Conservation (phyloP, 1,140 invertebrate genomes). For the Zaprionus nigranus region DNA sequence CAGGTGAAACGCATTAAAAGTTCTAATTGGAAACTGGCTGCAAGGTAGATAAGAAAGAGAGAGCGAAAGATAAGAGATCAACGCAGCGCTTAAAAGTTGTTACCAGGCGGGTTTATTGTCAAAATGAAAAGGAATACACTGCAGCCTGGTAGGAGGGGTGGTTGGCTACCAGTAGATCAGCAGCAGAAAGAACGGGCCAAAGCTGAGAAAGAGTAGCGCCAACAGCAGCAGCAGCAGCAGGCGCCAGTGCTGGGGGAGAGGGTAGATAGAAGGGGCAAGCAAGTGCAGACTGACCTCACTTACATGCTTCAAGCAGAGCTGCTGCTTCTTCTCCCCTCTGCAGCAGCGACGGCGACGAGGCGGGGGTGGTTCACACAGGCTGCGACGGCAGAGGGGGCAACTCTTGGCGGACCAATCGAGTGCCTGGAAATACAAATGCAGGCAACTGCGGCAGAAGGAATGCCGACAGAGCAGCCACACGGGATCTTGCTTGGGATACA, state of each 20-base stretch:
- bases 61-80: neutral
- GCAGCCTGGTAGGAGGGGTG: neutral
- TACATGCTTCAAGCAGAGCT: neutral
- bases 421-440: slow-evolving; percentile 44
- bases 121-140: neutral
- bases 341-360: neutral
- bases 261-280: neutral
- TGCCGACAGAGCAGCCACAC: slow-evolving; percentile 50
- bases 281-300: neutral
- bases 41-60: neutral
- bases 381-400: slow-evolving; percentile 57
- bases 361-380: neutral
- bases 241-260: slow-evolving; percentile 20
- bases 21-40: slow-evolving; percentile 40
- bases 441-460: slow-evolving; percentile 56
- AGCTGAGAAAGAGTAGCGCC: slow-evolving; percentile 36
- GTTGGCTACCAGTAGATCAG: slow-evolving; percentile 54
- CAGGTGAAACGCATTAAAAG: slow-evolving; percentile 19
- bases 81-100: neutral
- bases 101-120: slow-evolving; percentile 30
- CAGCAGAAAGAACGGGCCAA: slow-evolving; percentile 57
- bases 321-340: neutral
- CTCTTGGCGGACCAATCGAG: slow-evolving; percentile 51
- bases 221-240: slow-evolving; percentile 24
- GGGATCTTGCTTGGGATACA: slow-evolving; percentile 44